Conservation (phyloP, 1,140 invertebrate genomes). For the Oncopodura yosiiana region DNA sequence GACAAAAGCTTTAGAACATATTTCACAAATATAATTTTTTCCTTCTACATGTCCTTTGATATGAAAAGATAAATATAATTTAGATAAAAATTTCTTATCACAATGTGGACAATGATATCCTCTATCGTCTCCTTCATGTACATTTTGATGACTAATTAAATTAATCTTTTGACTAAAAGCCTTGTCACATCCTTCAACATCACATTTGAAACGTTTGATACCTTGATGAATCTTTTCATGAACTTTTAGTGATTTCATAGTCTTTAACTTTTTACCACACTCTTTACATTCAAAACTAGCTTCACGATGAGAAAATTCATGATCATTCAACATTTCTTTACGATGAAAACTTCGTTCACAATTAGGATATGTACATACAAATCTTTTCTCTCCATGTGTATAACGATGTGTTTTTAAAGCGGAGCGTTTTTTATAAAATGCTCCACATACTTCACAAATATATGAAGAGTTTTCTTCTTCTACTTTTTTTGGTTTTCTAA, state of each 20-base stretch:
- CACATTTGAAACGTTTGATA: constrained; percentile 41
- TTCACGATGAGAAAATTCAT: constrained; percentile 42
- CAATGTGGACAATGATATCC: constrained; percentile 38
- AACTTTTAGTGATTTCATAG: constrained; percentile 44
- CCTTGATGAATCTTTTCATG: constrained; percentile 37
- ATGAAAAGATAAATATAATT: constrained; percentile 43
- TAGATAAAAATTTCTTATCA: constrained; percentile 40
- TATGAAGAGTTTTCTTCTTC: too few species aligned
- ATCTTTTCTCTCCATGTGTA: constrained; percentile 40
- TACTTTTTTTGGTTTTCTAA: too few species aligned
- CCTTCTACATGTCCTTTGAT: constrained; percentile 39
- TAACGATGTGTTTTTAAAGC: constrained; percentile 38
- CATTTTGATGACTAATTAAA: constrained; percentile 10
- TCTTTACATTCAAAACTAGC: constrained; percentile 35
- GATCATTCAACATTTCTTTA: constrained; percentile 42
- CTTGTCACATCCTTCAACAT: constrained; percentile 45
- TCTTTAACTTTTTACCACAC: constrained; percentile 35
- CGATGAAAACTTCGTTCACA: constrained; percentile 46
- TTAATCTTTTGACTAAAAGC: constrained; percentile 26
- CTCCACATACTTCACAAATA: constrained; percentile 38
- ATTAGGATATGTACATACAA: constrained; percentile 41
- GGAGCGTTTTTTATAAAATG: constrained; percentile 36
- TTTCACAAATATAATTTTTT: constrained; percentile 30
- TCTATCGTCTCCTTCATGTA: constrained; percentile 35
- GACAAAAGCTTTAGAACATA: constrained; percentile 44